phyloP scores from a whole-genome alignment of 2,797 vertebrate species.

The Macropus fuliginosus region DNA sequence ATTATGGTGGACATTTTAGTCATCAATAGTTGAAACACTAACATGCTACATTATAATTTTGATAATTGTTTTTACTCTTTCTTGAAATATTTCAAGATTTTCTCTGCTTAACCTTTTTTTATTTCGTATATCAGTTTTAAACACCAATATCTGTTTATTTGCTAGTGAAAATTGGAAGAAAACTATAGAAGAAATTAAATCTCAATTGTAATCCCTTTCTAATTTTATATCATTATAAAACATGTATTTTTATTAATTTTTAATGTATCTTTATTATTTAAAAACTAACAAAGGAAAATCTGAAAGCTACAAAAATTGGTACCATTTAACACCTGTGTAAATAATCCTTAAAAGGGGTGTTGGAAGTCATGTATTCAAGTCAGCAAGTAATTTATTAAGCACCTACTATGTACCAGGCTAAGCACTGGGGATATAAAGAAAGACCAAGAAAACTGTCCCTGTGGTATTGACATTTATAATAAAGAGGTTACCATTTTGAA shows the following conservation, averaged over 20 bases:
- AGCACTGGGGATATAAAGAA: neutral
- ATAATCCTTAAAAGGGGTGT: neutral
- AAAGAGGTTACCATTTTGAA: neutral
- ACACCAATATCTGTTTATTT: slow-evolving; percentile 43
- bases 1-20: neutral
- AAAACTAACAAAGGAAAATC: slow-evolving; percentile 53
- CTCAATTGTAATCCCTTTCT: neutral
- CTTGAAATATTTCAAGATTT: slow-evolving; percentile 54
- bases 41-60: slow-evolving; percentile 12
- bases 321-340: slow-evolving; percentile 29
- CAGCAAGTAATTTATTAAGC: neutral
- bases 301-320: slow-evolving; percentile 4
- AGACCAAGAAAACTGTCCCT: neutral
- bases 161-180: slow-evolving; percentile 25
- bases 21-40: neutral
- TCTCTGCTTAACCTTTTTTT: slow-evolving; percentile 5
- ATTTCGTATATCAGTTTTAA: slow-evolving; percentile 24
- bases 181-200: slow-evolving; percentile 21
- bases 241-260: slow-evolving; percentile 37
- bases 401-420: neutral
- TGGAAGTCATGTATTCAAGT: slow-evolving; percentile 16
- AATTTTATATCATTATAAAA: slow-evolving; percentile 30
- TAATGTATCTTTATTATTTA: slow-evolving; percentile 9
- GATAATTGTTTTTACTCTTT: slow-evolving; percentile 48
- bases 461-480: neutral